Evolutionary conservation across 2,797 vertebrate genomes (phyloP).

Genomic region (Prunella strophiata): DNA sequence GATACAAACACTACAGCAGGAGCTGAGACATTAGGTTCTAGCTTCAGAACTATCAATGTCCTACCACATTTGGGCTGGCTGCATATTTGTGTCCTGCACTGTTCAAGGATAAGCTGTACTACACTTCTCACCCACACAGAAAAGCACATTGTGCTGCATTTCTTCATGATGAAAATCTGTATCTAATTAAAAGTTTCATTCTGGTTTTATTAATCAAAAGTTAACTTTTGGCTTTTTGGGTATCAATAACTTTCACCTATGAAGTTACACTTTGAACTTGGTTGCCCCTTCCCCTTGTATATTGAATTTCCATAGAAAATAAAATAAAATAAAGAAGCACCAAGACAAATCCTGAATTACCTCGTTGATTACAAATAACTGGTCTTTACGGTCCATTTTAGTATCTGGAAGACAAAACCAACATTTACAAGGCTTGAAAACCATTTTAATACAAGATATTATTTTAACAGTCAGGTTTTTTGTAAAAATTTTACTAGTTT

Average conservation of each 20-base stretch:
- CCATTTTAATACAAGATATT: not conserved
- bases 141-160: not conserved
- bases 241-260: not conserved
- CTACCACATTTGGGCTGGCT: not conserved
- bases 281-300: not conserved
- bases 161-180: not conserved
- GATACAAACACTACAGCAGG: not conserved
- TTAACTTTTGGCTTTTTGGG: not conserved
- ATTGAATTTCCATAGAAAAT: not conserved
- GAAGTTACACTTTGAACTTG: not conserved
- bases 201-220: not conserved
- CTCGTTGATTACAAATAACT: conserved; percentile 95
- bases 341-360: conserved; percentile 71
- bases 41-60: not conserved
- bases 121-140: fast-evolving
- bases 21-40: not conserved
- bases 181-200: not conserved
- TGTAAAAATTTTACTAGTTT: not conserved
- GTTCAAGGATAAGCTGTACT: not conserved
- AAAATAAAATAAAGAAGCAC: not conserved
- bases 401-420: conserved; percentile 82
- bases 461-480: not conserved
- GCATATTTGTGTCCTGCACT: not conserved
- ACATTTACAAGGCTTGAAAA: not conserved
- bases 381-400: conserved; percentile 99